Evolutionary conservation across 2,888 invertebrate genomes (phyloP).

Genomic region (Campopleginae sp.): DNA sequence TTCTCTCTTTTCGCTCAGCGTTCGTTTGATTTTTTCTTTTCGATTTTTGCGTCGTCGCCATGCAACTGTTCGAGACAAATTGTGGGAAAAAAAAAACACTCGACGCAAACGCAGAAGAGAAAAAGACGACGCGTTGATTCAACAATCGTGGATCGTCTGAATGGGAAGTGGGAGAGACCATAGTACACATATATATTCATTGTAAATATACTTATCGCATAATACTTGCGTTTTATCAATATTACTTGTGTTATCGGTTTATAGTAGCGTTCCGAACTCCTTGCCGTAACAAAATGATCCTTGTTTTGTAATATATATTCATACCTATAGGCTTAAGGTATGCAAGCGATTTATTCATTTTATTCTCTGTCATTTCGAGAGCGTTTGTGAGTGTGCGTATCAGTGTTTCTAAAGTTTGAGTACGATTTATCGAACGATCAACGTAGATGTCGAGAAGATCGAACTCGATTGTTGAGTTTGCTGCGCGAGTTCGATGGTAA

Average conservation of each 20-base stretch:
- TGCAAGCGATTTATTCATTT: conserved; percentile 40
- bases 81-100: conserved; percentile 16
- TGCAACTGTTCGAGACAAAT: neutral
- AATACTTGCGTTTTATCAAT: conserved; percentile 83
- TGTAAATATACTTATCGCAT: conserved; percentile 83
- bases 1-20: conserved; percentile 23
- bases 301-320: conserved; percentile 63
- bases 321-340: conserved; percentile 14
- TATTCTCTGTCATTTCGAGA: conserved; percentile 11
- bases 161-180: conserved; percentile 84
- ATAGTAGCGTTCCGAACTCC: conserved; percentile 84
- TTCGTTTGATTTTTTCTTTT: conserved; percentile 20
- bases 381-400: conserved; percentile 29
- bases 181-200: conserved; percentile 84
- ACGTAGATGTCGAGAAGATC: neutral
- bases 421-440: conserved; percentile 30
- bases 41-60: neutral
- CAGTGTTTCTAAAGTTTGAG: conserved; percentile 29
- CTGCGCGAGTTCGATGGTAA: neutral
- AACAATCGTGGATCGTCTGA: conserved; percentile 75
- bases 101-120: neutral
- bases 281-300: conserved; percentile 81
- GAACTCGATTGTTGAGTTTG: neutral
- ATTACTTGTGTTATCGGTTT: conserved; percentile 81
- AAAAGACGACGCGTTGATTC: conserved; percentile 70